Evolutionary conservation across 2,888 invertebrate genomes (phyloP).

Genomic region (Ochlodes sylvanus): DNA sequence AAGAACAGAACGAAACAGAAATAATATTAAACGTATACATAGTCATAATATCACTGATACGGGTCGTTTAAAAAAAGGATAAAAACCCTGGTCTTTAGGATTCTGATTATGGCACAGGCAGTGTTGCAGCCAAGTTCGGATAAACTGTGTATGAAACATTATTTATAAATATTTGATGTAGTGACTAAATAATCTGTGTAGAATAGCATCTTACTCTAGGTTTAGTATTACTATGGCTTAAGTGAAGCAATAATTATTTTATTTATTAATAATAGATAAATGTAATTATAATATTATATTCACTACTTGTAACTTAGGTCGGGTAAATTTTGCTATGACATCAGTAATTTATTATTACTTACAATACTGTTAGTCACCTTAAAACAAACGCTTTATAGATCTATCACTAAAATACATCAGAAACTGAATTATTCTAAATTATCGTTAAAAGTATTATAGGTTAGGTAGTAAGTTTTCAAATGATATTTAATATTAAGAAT

Average conservation of each 20-base stretch:
- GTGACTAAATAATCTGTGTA: background rate
- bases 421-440: constrained; percentile 77
- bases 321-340: constrained; percentile 24
- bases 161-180: too few relatives aligned
- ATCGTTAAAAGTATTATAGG: constrained; percentile 59
- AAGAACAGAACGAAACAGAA: too few relatives aligned
- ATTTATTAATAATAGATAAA: constrained; percentile 9
- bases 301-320: constrained; percentile 23
- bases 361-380: constrained; percentile 37
- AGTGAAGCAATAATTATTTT: constrained; percentile 18
- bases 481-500: constrained; percentile 26
- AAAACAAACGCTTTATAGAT: constrained; percentile 75
- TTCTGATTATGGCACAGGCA: too few relatives aligned
- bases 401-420: constrained; percentile 58
- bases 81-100: too few relatives aligned
- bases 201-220: background rate
- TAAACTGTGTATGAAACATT: too few relatives aligned
- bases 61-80: too few relatives aligned
- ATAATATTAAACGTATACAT: too few relatives aligned
- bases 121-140: too few relatives aligned
- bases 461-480: constrained; percentile 42
- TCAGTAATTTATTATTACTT: constrained; percentile 13
- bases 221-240: constrained; percentile 16
- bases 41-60: too few relatives aligned
- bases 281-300: constrained; percentile 9